Percentiles rank a stretch among this genome's conserved stretches.
These are phyloP conservation scores for Chaitophorus viminalis DNA, from an alignment of 2,888 invertebrate genomes.

Conservation along the genomic window DNA sequence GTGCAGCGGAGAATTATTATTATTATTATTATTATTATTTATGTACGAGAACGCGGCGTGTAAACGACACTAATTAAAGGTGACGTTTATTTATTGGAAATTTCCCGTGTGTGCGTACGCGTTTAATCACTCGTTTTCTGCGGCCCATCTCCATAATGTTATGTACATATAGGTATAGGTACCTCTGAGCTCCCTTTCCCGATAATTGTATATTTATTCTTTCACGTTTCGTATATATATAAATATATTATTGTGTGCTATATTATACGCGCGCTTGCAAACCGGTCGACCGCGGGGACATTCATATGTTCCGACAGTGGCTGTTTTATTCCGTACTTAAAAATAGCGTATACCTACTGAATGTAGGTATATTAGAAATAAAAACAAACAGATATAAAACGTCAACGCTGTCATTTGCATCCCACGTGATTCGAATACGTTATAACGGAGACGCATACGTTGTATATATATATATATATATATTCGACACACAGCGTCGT, in stretches of 20 bases:
- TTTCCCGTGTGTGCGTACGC: background rate
- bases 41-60: background rate
- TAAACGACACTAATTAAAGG: slow-evolving; percentile 48
- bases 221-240: background rate
- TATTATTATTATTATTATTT: no score
- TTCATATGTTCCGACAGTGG: no score
- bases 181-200: background rate
- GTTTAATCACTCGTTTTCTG: slow-evolving; percentile 16
- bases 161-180: no score
- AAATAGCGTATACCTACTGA: background rate
- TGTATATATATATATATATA: no score
- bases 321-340: background rate
- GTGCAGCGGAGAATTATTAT: no score
- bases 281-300: slow-evolving; percentile 49
- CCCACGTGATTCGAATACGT: slow-evolving; percentile 44
- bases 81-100: slow-evolving; percentile 51
- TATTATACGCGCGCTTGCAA: background rate
- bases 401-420: slow-evolving; percentile 51
- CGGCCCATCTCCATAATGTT: background rate
- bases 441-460: background rate
- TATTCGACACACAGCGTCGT: background rate
- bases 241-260: no score
- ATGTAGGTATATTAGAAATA: background rate
- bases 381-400: slow-evolving; percentile 41
- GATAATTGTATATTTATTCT: background rate